phyloP scores from a whole-genome alignment of 2,797 vertebrate species.

The Chelonia mydas region DNA sequence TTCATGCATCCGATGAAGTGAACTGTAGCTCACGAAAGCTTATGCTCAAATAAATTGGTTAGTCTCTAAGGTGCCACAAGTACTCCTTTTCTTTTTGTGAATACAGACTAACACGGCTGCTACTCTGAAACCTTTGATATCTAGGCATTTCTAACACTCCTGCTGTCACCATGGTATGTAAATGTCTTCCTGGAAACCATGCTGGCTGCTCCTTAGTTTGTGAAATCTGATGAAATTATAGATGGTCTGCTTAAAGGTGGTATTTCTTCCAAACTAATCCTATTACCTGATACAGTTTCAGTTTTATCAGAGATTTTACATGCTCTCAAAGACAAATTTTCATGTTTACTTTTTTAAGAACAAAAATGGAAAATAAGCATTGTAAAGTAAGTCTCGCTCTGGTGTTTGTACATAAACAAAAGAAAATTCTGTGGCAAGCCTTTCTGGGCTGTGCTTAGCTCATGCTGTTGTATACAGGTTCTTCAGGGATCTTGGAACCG shows the following conservation, averaged over 20 bases:
- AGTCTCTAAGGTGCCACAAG: no score
- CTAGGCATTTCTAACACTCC: not conserved
- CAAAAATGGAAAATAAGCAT: not conserved
- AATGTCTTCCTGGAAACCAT: not conserved
- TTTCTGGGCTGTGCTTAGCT: not conserved
- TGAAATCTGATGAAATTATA: not conserved
- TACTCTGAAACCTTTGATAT: not conserved
- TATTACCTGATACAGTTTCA: not conserved
- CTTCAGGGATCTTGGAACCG: not conserved
- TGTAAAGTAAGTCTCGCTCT: not conserved
- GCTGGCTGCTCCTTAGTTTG: not conserved
- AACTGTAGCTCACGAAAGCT: no score
- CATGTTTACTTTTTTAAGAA: not conserved
- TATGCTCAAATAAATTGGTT: no score
- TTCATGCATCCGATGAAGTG: no score
- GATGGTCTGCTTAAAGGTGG: not conserved
- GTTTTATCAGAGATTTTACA: not conserved
- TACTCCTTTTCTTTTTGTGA: no score
- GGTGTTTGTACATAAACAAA: not conserved
- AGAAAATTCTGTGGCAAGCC: not conserved
- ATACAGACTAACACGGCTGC: no score
- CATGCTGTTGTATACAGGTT: not conserved
- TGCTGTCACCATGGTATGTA: not conserved
- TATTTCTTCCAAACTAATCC: not conserved
- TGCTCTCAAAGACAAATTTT: not conserved